These are phyloP conservation scores for Myripristis murdjan DNA, from an alignment of 2,797 vertebrate species.

Conservation along the genomic window DNA sequence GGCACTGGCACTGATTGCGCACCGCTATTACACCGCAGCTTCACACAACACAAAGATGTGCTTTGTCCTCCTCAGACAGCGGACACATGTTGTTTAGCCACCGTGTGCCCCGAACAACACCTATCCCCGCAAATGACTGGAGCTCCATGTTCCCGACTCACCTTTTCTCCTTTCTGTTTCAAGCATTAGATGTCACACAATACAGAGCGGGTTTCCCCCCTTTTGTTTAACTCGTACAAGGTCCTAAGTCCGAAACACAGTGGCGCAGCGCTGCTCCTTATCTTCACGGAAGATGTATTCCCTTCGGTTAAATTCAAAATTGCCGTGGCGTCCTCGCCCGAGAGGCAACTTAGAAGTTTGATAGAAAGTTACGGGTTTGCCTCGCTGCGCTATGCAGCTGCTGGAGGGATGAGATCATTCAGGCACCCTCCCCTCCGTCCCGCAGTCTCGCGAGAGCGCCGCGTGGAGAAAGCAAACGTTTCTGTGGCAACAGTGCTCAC, in stretches of 20 bases:
- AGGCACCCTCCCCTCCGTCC: conserved; percentile 64
- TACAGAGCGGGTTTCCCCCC: conserved; percentile 55
- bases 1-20: conserved; percentile 50
- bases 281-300: conserved; percentile 30
- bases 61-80: conserved; percentile 42
- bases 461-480: conserved; percentile 75
- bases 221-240: conserved; percentile 62
- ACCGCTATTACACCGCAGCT: conserved; percentile 54
- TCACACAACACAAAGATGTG: conserved; percentile 42
- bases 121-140: conserved; percentile 25
- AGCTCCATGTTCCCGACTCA: conserved; percentile 63
- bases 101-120: conserved; percentile 10
- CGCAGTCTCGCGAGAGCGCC: conserved; percentile 84
- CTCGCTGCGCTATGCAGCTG: conserved; percentile 86
- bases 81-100: conserved; percentile 59
- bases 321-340: conserved; percentile 37
- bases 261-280: conserved; percentile 27
- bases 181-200: conserved; percentile 65
- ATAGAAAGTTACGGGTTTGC: conserved; percentile 83
- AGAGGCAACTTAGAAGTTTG: conserved; percentile 83
- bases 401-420: conserved; percentile 88
- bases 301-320: conserved; percentile 34
- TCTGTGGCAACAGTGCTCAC: conserved; percentile 82
- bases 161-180: conserved; percentile 66
- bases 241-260: conserved; percentile 40